Conservation (phyloP, 2,797 vertebrate genomes). For the Thaleichthys pacificus region DNA sequence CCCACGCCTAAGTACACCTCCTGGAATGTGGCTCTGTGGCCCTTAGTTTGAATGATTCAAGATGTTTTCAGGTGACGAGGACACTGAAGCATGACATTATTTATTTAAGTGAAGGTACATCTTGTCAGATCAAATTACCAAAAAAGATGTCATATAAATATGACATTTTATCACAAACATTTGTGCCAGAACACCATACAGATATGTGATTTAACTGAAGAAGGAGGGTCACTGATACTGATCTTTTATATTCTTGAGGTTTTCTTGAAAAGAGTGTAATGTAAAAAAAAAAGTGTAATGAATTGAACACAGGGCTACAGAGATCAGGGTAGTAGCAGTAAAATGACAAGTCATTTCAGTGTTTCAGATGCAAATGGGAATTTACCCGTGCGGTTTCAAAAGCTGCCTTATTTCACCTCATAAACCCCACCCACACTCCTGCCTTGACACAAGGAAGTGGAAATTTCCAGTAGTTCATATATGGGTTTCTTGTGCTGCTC, state of each 20-base stretch:
- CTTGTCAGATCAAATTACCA: slow-evolving; percentile 16
- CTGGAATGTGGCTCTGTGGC: slow-evolving; percentile 29
- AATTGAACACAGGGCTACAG: neutral
- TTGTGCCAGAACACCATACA: no score
- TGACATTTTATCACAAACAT: no score
- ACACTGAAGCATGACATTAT: slow-evolving; percentile 30
- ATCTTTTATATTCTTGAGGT: neutral
- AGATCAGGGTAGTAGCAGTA: neutral
- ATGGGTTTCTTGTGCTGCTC: slow-evolving; percentile 56
- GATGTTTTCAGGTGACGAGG: slow-evolving; percentile 11
- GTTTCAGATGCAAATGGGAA: neutral
- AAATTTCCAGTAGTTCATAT: slow-evolving; percentile 80
- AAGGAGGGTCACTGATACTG: neutral
- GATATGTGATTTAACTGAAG: neutral
- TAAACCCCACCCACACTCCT: slow-evolving; percentile 59
- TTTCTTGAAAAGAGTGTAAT: no score
- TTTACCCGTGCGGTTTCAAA: slow-evolving; percentile 2
- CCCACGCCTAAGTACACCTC: neutral
- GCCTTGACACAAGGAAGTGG: slow-evolving; percentile 70
- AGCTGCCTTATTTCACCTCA: slow-evolving; percentile 55
- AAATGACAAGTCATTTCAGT: neutral
- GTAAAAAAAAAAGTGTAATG: no score
- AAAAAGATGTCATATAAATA: neutral
- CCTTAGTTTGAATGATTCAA: slow-evolving; percentile 8
- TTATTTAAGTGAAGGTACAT: slow-evolving; percentile 20